Evolutionary conservation across 35 echinoderm and acorn worm genomes (phyloP), one percentile per base, ranked within the genome.

Genomic region (Apostichopus californicus): DNA sequence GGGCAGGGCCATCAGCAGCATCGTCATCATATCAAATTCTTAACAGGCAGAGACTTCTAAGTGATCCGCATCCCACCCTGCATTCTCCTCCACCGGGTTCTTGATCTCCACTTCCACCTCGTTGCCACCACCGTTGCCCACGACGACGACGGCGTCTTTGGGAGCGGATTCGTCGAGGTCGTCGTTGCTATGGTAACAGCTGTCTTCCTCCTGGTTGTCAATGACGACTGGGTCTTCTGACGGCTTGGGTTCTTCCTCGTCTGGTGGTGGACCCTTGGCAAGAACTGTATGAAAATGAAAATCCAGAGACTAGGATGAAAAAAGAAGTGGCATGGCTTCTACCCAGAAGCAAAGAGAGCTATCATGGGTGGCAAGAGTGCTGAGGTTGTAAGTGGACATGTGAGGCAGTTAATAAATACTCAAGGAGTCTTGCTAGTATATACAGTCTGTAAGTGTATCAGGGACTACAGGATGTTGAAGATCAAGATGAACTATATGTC

Each of bases 121-220:
- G 56, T 70, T 79, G 18, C 78, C 88, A 15, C 93, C 92, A 8
- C 52, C 79, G 34, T 46, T 46, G 8, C 58, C 58, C 0, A 61
- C 58, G 0, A 61, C 58, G 1, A 64, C 92, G 15, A 46, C 87
- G 3, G 77, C 86, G 11, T 96, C 95, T 61, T 84, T 90, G 46
- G 87, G 78, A 59, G 91, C 93, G 17, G 83, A 92, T 65, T 99
- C 97, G 63, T 99, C 95, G 20, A 99, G 77, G 87, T 99, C 97
- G 92, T 99, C 97, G 54, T 96, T 99, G 95, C 97, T 99, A 93
- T 99, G 97, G 95, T 99, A 99, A 96, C 97, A 99, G 93, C 97
- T 99, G 85, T 99, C 97, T 55, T 99, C 97, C 90, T 99, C 97
- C 86, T 99, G 97, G 81, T 92, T 92, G 77, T 95, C 94, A 18